Base-by-base conservation (phyloP, 1,140 invertebrate genomes). In the Dinoponera quadriceps region DNA sequence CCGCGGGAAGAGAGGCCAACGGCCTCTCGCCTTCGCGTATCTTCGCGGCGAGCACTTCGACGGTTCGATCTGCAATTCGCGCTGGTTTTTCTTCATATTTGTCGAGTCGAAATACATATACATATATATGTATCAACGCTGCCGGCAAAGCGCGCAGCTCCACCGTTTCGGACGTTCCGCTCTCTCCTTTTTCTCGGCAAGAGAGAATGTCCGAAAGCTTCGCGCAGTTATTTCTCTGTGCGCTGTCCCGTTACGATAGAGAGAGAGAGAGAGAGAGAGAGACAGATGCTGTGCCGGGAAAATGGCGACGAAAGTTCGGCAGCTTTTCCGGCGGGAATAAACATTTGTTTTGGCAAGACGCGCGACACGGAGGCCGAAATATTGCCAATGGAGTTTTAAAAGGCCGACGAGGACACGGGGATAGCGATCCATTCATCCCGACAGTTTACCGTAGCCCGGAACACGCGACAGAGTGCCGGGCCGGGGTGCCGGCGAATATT, bases 351-450 rank as follows among this genome's bases (percentile, higher is more conserved):
- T 3, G n/a, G 13, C 9, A 9, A 60, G 20, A 27, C 0, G 14
- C 14, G 11, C 20, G n/a, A n/a, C 22, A 7, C 33, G 9, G 22
- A 7, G 13, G 38, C 25, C 38, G 20, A 74, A 74, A 9, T 48
- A 55, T 62, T 7, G 38, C 55, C 33, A 2, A 38, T 16, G 33
- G 62, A 33, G 4, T 44, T 62, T 57, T 62, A 20, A 74, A 74
- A 20, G 65, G 13, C 18, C 4, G 29, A 33, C 29, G 38, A 44
- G 60, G 16, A 22, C 60, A 18, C 3, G 29, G 9, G n/a, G 51
- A 18, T 16, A 16, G 33, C 33, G 2, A 62, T 74, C 38, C 33
- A 74, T 74, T 74, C 22, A 48, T 62, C 22, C n/a, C 29, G 48
- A 65, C 13, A 33, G 14, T 77, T 51, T 29, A 65, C 11, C 4